Conservation (phyloP, 2,797 vertebrate genomes). For the Helostoma temminkii region DNA sequence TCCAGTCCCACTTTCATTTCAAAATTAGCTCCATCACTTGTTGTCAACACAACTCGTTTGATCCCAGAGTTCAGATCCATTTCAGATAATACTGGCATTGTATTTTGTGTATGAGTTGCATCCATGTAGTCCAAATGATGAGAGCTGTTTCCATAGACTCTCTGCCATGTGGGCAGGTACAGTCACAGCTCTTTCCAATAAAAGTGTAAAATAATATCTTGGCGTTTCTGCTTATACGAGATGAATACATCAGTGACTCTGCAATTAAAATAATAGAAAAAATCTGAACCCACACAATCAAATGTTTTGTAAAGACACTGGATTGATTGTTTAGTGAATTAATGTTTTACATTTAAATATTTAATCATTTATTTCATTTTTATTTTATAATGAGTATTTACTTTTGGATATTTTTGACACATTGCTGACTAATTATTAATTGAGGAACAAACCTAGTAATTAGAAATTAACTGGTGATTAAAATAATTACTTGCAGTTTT, state of each 20-base stretch:
- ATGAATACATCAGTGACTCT: conserved; percentile 27
- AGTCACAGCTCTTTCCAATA: conserved; percentile 28
- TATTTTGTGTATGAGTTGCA: conserved; percentile 29
- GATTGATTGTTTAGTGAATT: not conserved
- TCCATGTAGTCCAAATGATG: conserved; percentile 49
- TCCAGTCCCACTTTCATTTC: conserved; percentile 45
- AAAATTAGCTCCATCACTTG: conserved; percentile 44
- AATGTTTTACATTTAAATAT: not conserved
- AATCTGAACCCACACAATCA: not conserved
- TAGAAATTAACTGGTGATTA: conserved; percentile 23
- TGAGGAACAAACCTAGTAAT: conserved; percentile 7
- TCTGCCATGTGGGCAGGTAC: conserved; percentile 44
- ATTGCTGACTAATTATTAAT: conserved; percentile 10
- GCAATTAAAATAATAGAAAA: conserved; percentile 9
- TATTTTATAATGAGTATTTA: not conserved
- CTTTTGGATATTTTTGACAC: conserved; percentile 9
- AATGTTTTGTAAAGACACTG: conserved; percentile 7
- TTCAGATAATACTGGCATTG: conserved; percentile 38
- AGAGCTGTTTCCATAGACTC: conserved; percentile 46
- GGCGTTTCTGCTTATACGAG: conserved; percentile 15
- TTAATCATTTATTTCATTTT: not conserved
- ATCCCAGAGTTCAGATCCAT: conserved; percentile 40
- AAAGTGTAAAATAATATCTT: conserved; percentile 37
- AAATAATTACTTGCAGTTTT: conserved; percentile 12
- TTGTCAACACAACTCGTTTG: conserved; percentile 29